Conservation (phyloP, 1,140 invertebrate genomes). For the Scaptodrosophila lebanonensis region DNA sequence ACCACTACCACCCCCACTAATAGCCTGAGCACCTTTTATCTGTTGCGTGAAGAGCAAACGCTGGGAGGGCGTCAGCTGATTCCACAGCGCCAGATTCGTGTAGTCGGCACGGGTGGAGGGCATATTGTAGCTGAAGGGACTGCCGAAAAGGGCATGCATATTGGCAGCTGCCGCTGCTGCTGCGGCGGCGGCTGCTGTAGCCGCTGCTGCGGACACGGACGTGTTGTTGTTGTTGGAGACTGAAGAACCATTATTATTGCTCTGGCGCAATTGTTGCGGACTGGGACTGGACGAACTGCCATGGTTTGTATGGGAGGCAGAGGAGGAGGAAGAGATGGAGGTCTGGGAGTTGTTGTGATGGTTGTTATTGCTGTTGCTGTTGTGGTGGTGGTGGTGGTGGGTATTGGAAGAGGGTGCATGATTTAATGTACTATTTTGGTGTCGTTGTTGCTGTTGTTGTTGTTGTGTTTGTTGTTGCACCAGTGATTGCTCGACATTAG, state of each 20-base stretch:
- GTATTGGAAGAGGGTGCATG: slow-evolving; percentile 22
- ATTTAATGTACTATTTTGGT: slow-evolving; percentile 49
- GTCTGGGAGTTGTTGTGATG: slow-evolving; percentile 37
- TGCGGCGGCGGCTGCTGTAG: slow-evolving; percentile 32
- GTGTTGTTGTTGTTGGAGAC: too few relatives aligned
- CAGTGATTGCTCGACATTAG: slow-evolving; percentile 76
- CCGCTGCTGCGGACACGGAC: slow-evolving; percentile 15
- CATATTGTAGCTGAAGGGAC: slow-evolving; percentile 64
- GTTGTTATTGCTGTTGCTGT: slow-evolving; percentile 26
- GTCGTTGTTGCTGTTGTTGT: slow-evolving; percentile 55
- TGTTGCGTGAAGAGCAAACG: slow-evolving; percentile 64
- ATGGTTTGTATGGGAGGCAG: too few relatives aligned
- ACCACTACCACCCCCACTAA: background rate
- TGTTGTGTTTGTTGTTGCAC: slow-evolving; percentile 64
- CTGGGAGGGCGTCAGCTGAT: slow-evolving; percentile 61
- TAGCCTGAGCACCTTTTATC: slow-evolving; percentile 41
- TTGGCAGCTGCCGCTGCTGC: slow-evolving; percentile 49
- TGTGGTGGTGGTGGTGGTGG: slow-evolving; percentile 6
- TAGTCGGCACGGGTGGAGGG: slow-evolving; percentile 59
- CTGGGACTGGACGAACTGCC: too few relatives aligned
- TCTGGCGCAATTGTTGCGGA: too few relatives aligned
- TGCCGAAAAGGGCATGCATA: slow-evolving; percentile 47
- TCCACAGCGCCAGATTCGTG: slow-evolving; percentile 69
- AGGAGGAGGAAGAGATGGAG: too few relatives aligned
- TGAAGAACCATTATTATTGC: too few relatives aligned